Conservation (phyloP, 2,797 vertebrate genomes). For the Crypturellus tataupa region DNA sequence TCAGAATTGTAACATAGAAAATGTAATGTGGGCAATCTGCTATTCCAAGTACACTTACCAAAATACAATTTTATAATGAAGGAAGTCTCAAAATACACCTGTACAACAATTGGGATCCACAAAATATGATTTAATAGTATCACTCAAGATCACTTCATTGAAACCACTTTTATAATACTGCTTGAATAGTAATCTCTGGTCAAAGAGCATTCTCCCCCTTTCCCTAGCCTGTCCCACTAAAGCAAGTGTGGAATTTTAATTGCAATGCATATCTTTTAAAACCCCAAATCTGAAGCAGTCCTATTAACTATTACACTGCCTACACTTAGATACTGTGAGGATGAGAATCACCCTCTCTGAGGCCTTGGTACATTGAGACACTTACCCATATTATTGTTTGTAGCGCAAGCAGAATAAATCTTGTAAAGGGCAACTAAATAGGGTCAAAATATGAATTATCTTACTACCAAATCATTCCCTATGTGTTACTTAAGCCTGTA, state of each 20-base stretch:
- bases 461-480: slow-evolving; percentile 70
- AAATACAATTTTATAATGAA: slow-evolving; percentile 82
- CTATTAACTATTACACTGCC: slow-evolving; percentile 61
- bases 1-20: slow-evolving; percentile 78
- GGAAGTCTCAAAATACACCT: slow-evolving; percentile 80
- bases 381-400: slow-evolving; percentile 61
- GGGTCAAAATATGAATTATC: slow-evolving; percentile 68
- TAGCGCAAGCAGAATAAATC: slow-evolving; percentile 67
- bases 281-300: slow-evolving; percentile 46
- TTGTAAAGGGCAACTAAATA: slow-evolving; percentile 72
- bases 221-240: slow-evolving; percentile 35
- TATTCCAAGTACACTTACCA: slow-evolving; percentile 79
- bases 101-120: slow-evolving; percentile 76
- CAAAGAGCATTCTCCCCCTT: slow-evolving; percentile 55
- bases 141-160: slow-evolving; percentile 74
- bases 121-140: slow-evolving; percentile 75
- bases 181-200: slow-evolving; percentile 61
- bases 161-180: slow-evolving; percentile 73
- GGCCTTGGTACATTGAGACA: slow-evolving; percentile 70
- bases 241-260: slow-evolving; percentile 53
- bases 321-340: slow-evolving; percentile 53
- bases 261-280: slow-evolving; percentile 14
- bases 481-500: slow-evolving; percentile 75
- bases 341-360: slow-evolving; percentile 35
- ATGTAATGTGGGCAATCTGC: slow-evolving; percentile 75